A percentile compares a stretch with the other conserved stretches of the same genome.
Evolutionary conservation across 2,888 invertebrate genomes (phyloP).

Genomic region (Tethea ocularis): DNA sequence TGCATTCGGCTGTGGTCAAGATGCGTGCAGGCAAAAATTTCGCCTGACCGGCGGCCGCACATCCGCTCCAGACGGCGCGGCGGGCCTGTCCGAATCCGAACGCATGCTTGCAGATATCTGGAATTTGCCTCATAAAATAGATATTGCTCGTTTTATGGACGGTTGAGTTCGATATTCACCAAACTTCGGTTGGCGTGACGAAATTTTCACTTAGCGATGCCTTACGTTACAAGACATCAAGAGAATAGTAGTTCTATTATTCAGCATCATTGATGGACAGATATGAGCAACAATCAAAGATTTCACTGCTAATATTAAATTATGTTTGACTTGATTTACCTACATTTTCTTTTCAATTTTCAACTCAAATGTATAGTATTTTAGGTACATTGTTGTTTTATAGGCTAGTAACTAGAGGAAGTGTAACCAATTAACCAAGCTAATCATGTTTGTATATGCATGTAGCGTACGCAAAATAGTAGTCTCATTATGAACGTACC

Average conservation of each 20-base stretch:
- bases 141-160: background rate
- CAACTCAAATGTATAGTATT: too few relatives aligned
- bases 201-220: background rate
- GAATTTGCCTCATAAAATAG: conserved; percentile 8
- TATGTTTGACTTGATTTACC: too few relatives aligned
- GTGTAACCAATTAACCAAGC: conserved; percentile 38
- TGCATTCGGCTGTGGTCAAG: conserved; percentile 35
- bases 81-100: conserved; percentile 11
- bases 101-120: conserved; percentile 1
- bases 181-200: background rate
- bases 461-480: conserved; percentile 49
- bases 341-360: too few relatives aligned
- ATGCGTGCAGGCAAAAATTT: conserved; percentile 41
- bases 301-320: too few relatives aligned
- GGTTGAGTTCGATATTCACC: background rate
- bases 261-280: too few relatives aligned
- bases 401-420: too few relatives aligned
- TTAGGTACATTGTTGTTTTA: too few relatives aligned
- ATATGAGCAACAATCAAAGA: too few relatives aligned
- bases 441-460: conserved; percentile 55
- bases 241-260: too few relatives aligned
- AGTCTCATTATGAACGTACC: conserved; percentile 42
- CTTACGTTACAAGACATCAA: too few relatives aligned
- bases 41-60: conserved; percentile 22
- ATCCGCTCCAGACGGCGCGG: conserved; percentile 36